A percentile compares a stretch with the other conserved stretches of the same genome.
These are phyloP conservation scores for Liparis tanakae DNA, from an alignment of 2,797 vertebrate genomes.

Conservation along the genomic window DNA sequence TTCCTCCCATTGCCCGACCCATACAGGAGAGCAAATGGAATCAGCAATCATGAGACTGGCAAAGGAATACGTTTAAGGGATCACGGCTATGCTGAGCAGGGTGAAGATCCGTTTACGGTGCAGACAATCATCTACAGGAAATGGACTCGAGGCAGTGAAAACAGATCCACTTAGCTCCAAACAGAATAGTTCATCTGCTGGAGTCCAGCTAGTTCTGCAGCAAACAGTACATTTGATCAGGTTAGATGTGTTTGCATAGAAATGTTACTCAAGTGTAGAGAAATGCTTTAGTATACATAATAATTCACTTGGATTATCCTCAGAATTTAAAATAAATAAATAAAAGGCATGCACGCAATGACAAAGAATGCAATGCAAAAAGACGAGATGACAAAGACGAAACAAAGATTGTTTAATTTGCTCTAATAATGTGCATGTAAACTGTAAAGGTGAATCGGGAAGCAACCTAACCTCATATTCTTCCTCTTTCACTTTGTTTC, in stretches of 20 bases:
- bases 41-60: constrained; percentile 47
- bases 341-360: background rate
- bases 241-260: background rate
- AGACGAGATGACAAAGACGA: background rate
- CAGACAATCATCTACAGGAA: constrained; percentile 18
- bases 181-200: constrained; percentile 2
- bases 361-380: background rate
- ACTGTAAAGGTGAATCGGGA: background rate
- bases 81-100: constrained; percentile 29
- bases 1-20: constrained; percentile 26
- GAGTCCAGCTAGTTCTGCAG: constrained; percentile 9
- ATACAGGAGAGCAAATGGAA: constrained; percentile 52
- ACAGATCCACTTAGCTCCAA: constrained; percentile 30
- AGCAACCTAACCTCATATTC: background rate
- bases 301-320: too few relatives aligned
- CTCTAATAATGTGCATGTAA: background rate
- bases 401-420: background rate
- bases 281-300: background rate
- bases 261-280: background rate
- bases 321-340: background rate
- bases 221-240: constrained; percentile 3
- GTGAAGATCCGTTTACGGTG: constrained; percentile 41
- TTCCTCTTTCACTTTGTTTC: background rate
- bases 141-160: constrained; percentile 18
- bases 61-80: constrained; percentile 59